Evolutionary conservation across 1,140 invertebrate genomes (phyloP), one percentile per base, ranked within the genome.

Genomic region (Drosophila bocqueti): DNA sequence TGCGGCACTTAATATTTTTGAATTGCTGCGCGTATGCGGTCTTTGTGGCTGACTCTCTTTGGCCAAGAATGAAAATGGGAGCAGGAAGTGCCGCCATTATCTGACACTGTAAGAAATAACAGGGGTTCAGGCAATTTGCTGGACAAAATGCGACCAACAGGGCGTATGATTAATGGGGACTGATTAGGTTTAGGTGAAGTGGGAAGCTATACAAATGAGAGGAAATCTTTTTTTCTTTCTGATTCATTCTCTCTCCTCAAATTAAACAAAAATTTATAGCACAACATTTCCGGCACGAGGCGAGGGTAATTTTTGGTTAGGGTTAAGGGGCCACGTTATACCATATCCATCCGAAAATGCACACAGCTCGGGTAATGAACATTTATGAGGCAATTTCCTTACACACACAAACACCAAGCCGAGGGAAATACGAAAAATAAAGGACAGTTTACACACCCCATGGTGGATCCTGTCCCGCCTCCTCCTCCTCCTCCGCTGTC

Each of bases 361-460:
- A 62, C 52, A 61, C 65, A 57, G 40, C 42, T 79, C 89, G 81
- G 79, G 81, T 90, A 89, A 89, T 89, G 85, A 89, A 89, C 85
- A 89, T 89, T 89, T 90, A 90, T 90, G 85, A 82, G 85, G 85
- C 86, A 90, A 90, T 90, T 90, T 90, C 85, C 85, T 90, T 85
- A 89, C 76, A 63, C 76, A 47, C 74, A 34, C 42, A 46, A 43
- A 64, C 43, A 18, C 21, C 46, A 9, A 58, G 58, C 40, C 16
- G 58, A 21, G 29, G 34, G 29, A 47, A 57, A 45, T 46, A 9
- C n/a, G 24, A 42, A 45, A 71, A 36, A 47, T 50, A 24, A 49
- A 42, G 36, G 57, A 81, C 84, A 81, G 65, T 69, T 89, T 77
- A 89, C 72, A 87, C 77, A 80, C 72, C 67, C 74, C 59, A 42